Conservation (phyloP, 2,888 invertebrate genomes). For the Eupithecia subumbrata region DNA sequence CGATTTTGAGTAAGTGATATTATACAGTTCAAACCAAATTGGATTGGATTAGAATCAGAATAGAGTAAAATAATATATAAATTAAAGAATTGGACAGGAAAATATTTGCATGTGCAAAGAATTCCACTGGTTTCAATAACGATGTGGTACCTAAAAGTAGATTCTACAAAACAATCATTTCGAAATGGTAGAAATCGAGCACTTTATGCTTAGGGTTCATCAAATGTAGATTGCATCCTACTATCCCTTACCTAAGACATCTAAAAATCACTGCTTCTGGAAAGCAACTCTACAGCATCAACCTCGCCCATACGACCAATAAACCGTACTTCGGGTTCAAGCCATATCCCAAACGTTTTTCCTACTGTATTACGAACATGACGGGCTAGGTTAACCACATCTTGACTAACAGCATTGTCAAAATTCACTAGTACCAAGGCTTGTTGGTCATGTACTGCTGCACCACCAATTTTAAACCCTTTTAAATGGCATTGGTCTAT, state of each 20-base stretch:
- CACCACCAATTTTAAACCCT: conserved; percentile 34
- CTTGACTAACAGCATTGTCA: conserved; percentile 32
- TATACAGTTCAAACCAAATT: not conserved
- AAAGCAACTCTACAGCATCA: conserved; percentile 14
- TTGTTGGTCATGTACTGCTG: conserved; percentile 35
- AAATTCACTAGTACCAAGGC: conserved; percentile 38
- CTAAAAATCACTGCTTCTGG: not conserved
- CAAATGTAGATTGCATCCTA: not conserved
- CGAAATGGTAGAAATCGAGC: not conserved
- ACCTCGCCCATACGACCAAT: conserved; percentile 23
- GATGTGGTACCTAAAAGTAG: not conserved
- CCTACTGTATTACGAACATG: conserved; percentile 29
- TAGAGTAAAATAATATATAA: not conserved
- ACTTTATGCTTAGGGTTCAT: not conserved
- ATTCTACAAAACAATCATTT: not conserved
- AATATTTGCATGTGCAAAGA: not conserved
- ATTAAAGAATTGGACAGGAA: not conserved
- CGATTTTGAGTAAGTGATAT: not conserved
- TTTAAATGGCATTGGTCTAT: conserved; percentile 38
- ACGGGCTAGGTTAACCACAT: conserved; percentile 29
- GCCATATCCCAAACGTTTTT: conserved; percentile 31
- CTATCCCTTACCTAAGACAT: not conserved
- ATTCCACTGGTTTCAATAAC: not conserved
- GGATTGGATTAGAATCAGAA: not conserved
- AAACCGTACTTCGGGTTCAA: conserved; percentile 39